Base-by-base conservation (phyloP, 30 jellyfish, hydroid and myxozoan genomes). In the Hydractinia echinata region DNA sequence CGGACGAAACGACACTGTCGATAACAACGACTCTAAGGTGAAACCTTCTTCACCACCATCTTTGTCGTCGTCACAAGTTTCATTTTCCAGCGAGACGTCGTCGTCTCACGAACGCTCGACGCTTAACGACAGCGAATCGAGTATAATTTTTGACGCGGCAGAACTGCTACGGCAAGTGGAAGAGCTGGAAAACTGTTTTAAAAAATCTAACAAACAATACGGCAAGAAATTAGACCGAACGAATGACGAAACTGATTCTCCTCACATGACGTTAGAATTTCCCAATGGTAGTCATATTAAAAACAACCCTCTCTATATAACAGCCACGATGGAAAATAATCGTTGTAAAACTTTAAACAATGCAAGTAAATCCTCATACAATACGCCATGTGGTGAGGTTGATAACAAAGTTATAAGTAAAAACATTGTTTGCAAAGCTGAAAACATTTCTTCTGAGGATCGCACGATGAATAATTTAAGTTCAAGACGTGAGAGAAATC, bases 381-480 rank as follows among this genome's bases (percentile, higher is more conserved):
- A 74, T 8, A 9, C 68, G n/a, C 54, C 61, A 4, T 50, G 10
- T 20, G 72, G 62, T 11, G 83, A 19, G 50, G 72, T 74, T 16
- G 74, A 64, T 64, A 64, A 64, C 16, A 13, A 7, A 6, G 81
- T 71, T 14, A 50, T 20, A 55, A 50, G 67, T 15, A 71, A 30
- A 15, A 71, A 30, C 61, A 19, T 67, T 48, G 69, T 84, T 48
- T 51, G 16, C 16, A 51, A 64, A 53, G 81, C n/a, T 4, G 79
- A 87, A 49, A 67, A 55, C 10, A 19, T 8, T 66, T 85, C 73
- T 79, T 81, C 90, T 44, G 49, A 87, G 81, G 84, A 77, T 81
- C 85, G 81, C 52, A 68, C 70, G 19, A 58, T 14, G 76, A 72
- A 84, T n/a, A 76, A 76, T 54, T 11, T 51, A 10, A 69, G 68